Evolutionary conservation across 2,888 invertebrate genomes (phyloP).

Genomic region (Augochlorella aurata): DNA sequence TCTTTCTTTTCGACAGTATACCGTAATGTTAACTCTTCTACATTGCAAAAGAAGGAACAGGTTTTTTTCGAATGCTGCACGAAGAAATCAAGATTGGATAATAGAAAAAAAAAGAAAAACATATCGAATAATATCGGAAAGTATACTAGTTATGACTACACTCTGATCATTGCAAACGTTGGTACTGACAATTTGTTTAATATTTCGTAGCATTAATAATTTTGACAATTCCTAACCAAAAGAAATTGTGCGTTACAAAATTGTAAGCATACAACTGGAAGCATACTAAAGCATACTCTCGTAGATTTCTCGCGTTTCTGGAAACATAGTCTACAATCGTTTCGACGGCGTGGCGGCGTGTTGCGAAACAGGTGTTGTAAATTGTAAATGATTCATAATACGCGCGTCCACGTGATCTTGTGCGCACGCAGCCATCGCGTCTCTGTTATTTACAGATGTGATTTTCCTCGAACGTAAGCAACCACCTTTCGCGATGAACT

Average conservation of each 20-base stretch:
- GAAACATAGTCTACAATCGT: slow-evolving; percentile 52
- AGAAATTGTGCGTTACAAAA: slow-evolving; percentile 1
- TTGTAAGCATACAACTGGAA: neutral
- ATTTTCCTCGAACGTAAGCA: slow-evolving; percentile 62
- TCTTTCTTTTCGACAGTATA: neutral
- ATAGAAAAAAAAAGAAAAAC: slow-evolving; percentile 13
- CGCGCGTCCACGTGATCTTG: slow-evolving; percentile 58
- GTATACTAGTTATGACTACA: slow-evolving; percentile 10
- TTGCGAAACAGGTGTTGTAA: slow-evolving; percentile 62
- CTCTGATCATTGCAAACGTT: slow-evolving; percentile 10
- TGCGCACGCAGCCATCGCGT: slow-evolving; percentile 49
- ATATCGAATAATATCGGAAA: slow-evolving; percentile 26
- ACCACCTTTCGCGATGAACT: slow-evolving; percentile 42
- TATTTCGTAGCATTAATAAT: neutral
- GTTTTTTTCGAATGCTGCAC: neutral
- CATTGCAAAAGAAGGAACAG: neutral
- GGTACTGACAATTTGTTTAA: neutral
- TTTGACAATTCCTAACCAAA: neutral
- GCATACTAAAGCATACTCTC: slow-evolving; percentile 37
- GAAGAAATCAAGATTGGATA: neutral
- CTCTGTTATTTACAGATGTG: slow-evolving; percentile 57
- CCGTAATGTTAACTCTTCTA: neutral
- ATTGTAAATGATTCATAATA: slow-evolving; percentile 66
- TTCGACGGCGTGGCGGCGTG: slow-evolving; percentile 39
- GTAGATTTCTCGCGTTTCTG: slow-evolving; percentile 48